Base-by-base conservation (phyloP, 1,140 invertebrate genomes). In the Ostrea edulis region DNA sequence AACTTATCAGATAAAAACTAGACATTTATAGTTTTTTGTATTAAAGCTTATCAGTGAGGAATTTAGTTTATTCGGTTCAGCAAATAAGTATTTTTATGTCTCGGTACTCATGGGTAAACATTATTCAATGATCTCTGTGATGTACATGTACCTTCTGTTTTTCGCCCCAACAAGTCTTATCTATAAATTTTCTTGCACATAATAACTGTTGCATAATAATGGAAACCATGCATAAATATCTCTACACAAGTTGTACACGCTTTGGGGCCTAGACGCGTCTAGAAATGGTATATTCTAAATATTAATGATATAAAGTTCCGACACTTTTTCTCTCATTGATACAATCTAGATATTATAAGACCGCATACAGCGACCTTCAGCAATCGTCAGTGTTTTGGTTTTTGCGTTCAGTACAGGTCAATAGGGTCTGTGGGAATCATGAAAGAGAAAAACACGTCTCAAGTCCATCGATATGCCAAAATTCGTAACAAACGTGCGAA, bases 391-490 rank as follows among this genome's bases (percentile, higher is more conserved):
- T 71, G 29, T 71, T 71, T 12, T 71, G 35, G 35, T 71, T 71
- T 29, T 9, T 25, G 25, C 12, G 25, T 71, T n/a, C 14, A 62
- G 14, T 20, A 20, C 22, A 71, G 68, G 68, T 71, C 68, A 71
- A 71, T 71, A 11, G 68, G 25, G 68, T 71, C 25, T 71, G 68
- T 71, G 68, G 25, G 68, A 71, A 71, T 71, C 68, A 29, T 71
- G 25, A 35, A 71, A 29, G 68, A 71, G 68, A 25, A 71, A 62
- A 71, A 22, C 68, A 71, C 12, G 35, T n/a, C 29, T 71, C 25
- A 29, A 8, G 68, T 11, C 68, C 68, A 25, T 71, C 68, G 68
- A 71, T 71, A 71, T 25, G 4, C 25, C 9, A 25, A 71, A 71
- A 71, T 29, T 20, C n/a, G 58, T 62, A 62, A 71, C 25, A 14